A percentile compares a stretch with the other conserved stretches of the same genome.
These are phyloP conservation scores for Ptychodera flava DNA, from an alignment of 35 echinoderm and acorn worm species.

Conservation along the genomic window DNA sequence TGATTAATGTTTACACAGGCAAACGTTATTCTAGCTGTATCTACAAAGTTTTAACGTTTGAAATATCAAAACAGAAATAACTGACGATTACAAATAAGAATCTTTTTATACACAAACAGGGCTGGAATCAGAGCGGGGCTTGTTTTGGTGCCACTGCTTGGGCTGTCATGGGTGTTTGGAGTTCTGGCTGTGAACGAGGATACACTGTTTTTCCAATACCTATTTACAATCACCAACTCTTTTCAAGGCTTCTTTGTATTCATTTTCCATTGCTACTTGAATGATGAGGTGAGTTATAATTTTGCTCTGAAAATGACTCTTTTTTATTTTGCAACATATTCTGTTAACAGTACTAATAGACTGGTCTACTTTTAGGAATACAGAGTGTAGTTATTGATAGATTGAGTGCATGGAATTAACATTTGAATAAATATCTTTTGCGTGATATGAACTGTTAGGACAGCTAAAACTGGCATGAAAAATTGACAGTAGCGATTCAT, in stretches of 20 bases:
- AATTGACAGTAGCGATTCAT: no score
- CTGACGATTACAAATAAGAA: neutral
- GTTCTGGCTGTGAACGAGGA: neutral
- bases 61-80: neutral
- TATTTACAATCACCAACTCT: constrained; percentile 13
- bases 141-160: constrained; percentile 8
- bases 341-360: neutral
- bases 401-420: neutral
- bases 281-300: constrained; percentile 12
- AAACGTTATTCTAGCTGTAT: neutral
- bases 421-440: neutral
- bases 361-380: neutral
- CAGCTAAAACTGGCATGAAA: neutral
- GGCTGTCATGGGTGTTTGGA: constrained; percentile 18
- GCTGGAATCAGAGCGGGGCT: neutral
- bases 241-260: constrained; percentile 11
- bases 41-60: neutral
- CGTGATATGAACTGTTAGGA: neutral
- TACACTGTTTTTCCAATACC: neutral
- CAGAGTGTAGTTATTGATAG: neutral
- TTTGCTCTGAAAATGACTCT: neutral
- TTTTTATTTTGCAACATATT: neutral
- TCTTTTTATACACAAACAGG: neutral
- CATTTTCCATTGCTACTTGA: constrained; percentile 4
- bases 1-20: neutral